phyloP scores from a whole-genome alignment of 2,113 vertebrate genomes.

The Zootoca vivipara region DNA sequence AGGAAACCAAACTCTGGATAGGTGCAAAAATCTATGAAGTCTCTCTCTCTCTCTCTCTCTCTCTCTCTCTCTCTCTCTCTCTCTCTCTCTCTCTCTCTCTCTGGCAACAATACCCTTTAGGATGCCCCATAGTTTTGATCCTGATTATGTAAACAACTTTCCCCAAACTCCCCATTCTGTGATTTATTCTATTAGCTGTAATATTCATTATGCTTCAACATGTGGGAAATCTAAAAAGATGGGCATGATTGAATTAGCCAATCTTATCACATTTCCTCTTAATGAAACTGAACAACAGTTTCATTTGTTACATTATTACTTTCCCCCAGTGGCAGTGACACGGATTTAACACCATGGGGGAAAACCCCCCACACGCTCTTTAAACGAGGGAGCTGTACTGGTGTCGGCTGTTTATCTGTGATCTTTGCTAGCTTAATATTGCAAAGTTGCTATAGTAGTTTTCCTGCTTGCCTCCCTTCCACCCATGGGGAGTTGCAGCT shows the following conservation, averaged over 20 bases:
- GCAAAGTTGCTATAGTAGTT: constrained; percentile 44
- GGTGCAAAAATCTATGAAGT: no score
- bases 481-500: constrained; percentile 28
- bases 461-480: constrained; percentile 32
- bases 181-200: constrained; percentile 74
- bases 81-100: no score
- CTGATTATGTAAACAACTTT: not conserved
- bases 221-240: constrained; percentile 73
- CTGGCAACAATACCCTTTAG: not conserved
- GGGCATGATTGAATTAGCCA: constrained; percentile 77
- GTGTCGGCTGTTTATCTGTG: constrained; percentile 67
- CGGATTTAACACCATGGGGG: constrained; percentile 56
- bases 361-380: not conserved
- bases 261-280: constrained; percentile 82
- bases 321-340: constrained; percentile 71
- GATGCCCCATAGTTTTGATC: not conserved
- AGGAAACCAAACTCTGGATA: no score
- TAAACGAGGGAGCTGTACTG: constrained; percentile 57
- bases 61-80: no score
- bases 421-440: constrained; percentile 61
- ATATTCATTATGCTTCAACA: constrained; percentile 72
- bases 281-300: constrained; percentile 83
- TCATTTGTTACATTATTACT: constrained; percentile 79
- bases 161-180: not conserved
- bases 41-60: no score